Evolutionary conservation across 2,113 vertebrate species (phyloP).

Genomic region (Meles meles): DNA sequence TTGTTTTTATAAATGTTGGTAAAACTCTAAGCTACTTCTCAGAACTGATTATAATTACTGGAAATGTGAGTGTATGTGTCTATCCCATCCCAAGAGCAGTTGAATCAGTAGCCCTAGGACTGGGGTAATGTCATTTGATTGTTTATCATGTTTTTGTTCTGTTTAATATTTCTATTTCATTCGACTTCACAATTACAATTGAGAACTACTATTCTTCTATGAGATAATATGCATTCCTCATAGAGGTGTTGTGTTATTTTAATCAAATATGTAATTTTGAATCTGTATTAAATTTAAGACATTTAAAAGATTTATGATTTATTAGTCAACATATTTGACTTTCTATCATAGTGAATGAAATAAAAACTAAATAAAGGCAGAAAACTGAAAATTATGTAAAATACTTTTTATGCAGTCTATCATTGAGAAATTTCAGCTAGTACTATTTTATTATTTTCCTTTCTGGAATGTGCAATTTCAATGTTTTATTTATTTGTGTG

Average conservation of each 20-base stretch:
- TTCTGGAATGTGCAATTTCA: not conserved
- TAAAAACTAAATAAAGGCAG: not conserved
- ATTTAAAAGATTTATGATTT: not conserved
- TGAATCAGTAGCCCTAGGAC: not conserved
- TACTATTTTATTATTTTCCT: not conserved
- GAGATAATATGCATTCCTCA: not conserved
- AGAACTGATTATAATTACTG: not conserved
- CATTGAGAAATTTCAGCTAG: not conserved
- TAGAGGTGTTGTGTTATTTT: not conserved
- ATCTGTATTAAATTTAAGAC: not conserved
- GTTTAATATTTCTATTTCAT: not conserved
- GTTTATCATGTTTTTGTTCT: not conserved
- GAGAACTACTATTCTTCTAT: not conserved
- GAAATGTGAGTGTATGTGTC: not conserved
- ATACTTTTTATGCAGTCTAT: not conserved
- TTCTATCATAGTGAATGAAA: not conserved
- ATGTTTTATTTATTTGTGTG: not conserved
- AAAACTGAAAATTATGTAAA: not conserved
- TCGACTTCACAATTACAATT: not conserved
- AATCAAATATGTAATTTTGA: not conserved
- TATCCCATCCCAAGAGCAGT: not conserved
- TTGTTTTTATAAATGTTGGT: not conserved
- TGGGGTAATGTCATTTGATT: not conserved
- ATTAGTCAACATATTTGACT: not conserved
- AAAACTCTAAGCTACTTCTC: not conserved